A percentile compares a stretch with the other conserved stretches of the same genome.
These are phyloP conservation scores for Drosophila insularis DNA, from an alignment of 1,140 invertebrate genomes.

Conservation along the genomic window DNA sequence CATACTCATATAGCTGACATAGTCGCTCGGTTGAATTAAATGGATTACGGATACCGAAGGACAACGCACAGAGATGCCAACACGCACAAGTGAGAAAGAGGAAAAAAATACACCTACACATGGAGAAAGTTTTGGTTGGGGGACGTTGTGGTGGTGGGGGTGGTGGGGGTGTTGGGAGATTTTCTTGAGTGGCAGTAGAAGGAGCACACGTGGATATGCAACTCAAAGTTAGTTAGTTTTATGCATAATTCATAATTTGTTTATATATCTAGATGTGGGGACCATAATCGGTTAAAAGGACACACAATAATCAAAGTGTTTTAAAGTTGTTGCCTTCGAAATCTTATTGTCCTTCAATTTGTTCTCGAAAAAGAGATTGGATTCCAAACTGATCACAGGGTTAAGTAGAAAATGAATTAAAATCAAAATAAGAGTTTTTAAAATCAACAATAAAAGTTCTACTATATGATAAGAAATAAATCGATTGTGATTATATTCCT, in stretches of 20 bases:
- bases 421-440: too few relatives aligned
- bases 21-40: conserved; percentile 75
- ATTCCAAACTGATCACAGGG: too few relatives aligned
- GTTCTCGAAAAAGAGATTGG: too few relatives aligned
- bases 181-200: conserved; percentile 2
- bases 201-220: conserved; percentile 27
- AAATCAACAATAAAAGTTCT: too few relatives aligned
- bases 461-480: too few relatives aligned
- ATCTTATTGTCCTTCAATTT: too few relatives aligned
- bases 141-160: background rate
- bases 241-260: conserved; percentile 75
- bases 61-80: conserved; percentile 58
- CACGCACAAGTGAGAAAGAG: conserved; percentile 36
- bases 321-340: too few relatives aligned
- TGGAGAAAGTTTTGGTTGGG: background rate
- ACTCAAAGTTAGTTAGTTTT: conserved; percentile 55
- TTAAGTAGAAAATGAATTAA: too few relatives aligned
- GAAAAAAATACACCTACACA: background rate
- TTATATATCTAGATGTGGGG: conserved; percentile 1
- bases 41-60: conserved; percentile 64
- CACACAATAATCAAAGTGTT: too few relatives aligned
- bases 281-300: conserved; percentile 57
- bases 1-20: conserved; percentile 38
- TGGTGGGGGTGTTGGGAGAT: conserved; percentile 7
- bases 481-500: too few relatives aligned